These are phyloP conservation scores for Brachyhypopomus occidentalis DNA, from an alignment of 2,113 vertebrate species.

Conservation along the genomic window DNA sequence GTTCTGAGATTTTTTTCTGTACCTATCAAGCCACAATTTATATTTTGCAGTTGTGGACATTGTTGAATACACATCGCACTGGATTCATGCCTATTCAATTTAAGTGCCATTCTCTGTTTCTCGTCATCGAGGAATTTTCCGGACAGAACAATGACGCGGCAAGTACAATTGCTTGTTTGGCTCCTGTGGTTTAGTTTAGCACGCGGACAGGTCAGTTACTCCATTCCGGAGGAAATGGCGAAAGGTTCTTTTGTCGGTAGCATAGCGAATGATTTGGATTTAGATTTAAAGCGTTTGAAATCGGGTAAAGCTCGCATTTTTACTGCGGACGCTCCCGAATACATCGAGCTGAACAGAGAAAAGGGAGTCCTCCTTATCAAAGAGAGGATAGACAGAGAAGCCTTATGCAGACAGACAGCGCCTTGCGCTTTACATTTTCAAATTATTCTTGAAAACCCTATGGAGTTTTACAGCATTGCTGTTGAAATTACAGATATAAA, in stretches of 20 bases:
- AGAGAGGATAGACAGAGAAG: slow-evolving; percentile 77
- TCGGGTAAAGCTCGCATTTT: slow-evolving; percentile 67
- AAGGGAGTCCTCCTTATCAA: slow-evolving; percentile 68
- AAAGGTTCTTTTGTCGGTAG: slow-evolving; percentile 72
- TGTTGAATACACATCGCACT: not conserved
- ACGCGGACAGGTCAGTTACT: slow-evolving; percentile 62
- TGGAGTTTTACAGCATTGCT: slow-evolving; percentile 67
- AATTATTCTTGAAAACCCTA: slow-evolving; percentile 72
- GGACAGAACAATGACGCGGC: slow-evolving; percentile 52
- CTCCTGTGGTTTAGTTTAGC: slow-evolving; percentile 35
- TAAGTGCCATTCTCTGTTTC: not conserved
- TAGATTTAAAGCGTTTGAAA: slow-evolving; percentile 61
- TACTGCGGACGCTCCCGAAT: slow-evolving; percentile 62
- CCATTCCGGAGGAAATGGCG: slow-evolving; percentile 71
- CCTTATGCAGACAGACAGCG: slow-evolving; percentile 65
- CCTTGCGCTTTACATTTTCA: slow-evolving; percentile 74
- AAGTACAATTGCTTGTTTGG: slow-evolving; percentile 41
- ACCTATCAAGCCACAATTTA: not conserved
- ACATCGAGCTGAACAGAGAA: slow-evolving; percentile 67
- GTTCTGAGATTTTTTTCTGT: slow-evolving; percentile 40
- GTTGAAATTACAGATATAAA: slow-evolving; percentile 73
- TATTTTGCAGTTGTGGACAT: not conserved
- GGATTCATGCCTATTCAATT: not conserved
- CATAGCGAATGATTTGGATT: slow-evolving; percentile 70
- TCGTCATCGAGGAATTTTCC: not conserved